Base-by-base conservation (phyloP, 2,888 invertebrate genomes). In the Xylota sylvarum region DNA sequence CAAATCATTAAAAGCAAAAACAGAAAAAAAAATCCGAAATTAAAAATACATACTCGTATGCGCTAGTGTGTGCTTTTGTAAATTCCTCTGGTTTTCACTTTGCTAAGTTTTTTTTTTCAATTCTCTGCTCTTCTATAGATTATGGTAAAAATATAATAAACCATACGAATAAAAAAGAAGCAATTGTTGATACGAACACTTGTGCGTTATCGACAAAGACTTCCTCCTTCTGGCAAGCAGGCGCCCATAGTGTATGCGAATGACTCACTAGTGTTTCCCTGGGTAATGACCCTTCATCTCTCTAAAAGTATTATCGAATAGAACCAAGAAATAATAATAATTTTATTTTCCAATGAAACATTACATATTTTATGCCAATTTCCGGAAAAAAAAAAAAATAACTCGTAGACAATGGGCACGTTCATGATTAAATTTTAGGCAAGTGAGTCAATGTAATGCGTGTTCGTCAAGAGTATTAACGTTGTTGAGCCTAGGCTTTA, bases 351-450 rank as follows among this genome's bases (percentile, higher is more conserved):
- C 23, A 17, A 60, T 7, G n/a, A 19, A 46, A 50, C 32, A 73
- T 52, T 56, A n/a, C n/a, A n/a, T n/a, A 23, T 65, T 64, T 65
- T 65, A 46, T 72, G 70, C 64, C 46, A 72, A 79, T 79, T 70
- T 62, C 9, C 30, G 35, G 43, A 48, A 52, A 46, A 40, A 30
- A 35, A n/a, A 14, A 32, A 32, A 4, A 32, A 32, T 55, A 14
- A 37, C 12, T 37, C 4, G 17, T 30, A 46, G 19, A 48, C 37
- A 58, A 55, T 64, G 35, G 19, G 32, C 65, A 79, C 70, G 79
- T 72, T 40, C 37, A 23, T 14, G 23, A 23, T 72, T 56, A 19
- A 48, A 32, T 65, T 14, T 17, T 67, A 14, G 37, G 12, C 48
- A 65, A 50, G 37, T 67, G 52, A 64, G 32, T 46, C 48, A 58